phyloP scores from a whole-genome alignment of 2,888 invertebrate species.

The Aphodius granarius region DNA sequence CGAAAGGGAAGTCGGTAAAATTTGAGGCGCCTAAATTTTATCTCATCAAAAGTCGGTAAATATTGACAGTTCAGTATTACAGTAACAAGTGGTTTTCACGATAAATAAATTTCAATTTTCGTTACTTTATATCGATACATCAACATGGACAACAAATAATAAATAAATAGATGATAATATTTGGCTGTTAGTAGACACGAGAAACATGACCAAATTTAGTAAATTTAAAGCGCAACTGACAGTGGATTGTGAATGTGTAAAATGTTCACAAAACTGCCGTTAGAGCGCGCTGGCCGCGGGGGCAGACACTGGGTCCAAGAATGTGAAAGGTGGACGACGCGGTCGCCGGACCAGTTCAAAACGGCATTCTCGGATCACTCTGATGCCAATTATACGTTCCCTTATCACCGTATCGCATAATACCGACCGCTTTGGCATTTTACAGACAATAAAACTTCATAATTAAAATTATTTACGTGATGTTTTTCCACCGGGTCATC shows the following conservation, averaged over 20 bases:
- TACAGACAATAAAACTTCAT: not conserved
- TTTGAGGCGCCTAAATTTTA: not conserved
- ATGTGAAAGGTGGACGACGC: conserved; percentile 41
- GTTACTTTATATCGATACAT: not conserved
- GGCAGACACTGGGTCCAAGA: conserved; percentile 28
- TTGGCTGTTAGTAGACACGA: no score
- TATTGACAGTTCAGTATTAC: not conserved
- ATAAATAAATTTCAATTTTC: not conserved
- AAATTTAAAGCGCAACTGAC: no score
- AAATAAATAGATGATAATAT: no score
- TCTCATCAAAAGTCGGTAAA: not conserved
- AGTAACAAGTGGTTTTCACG: not conserved
- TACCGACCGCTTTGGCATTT: not conserved
- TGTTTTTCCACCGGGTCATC: not conserved
- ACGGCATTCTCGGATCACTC: conserved; percentile 36
- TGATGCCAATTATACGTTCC: conserved; percentile 24
- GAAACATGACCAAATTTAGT: no score
- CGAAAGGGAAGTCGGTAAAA: not conserved
- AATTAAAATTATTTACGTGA: not conserved
- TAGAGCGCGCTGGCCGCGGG: not conserved
- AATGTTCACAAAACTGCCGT: not conserved
- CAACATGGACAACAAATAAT: no score
- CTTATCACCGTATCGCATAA: not conserved
- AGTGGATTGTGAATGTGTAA: not conserved
- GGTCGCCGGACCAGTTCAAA: conserved; percentile 37